Base-by-base conservation (phyloP, 2,888 invertebrate species). In the Lithophane ornitopus region DNA sequence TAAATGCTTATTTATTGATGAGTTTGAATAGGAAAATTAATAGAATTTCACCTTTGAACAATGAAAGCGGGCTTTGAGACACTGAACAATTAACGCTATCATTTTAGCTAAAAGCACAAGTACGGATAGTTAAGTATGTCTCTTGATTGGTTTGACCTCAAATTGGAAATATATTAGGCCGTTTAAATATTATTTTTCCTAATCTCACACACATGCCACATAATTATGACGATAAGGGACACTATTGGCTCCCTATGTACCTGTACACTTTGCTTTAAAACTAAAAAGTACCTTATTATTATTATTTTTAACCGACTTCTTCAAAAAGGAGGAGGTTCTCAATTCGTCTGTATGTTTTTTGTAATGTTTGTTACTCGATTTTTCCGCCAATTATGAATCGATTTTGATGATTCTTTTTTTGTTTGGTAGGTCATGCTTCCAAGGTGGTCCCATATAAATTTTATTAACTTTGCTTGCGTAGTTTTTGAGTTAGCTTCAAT, bases 1-100 rank as follows among this genome's bases (percentile, higher is more conserved):
- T 83, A 78, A 80, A 67, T 49, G 66, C 19, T 52, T 70, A 82
- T 82, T 56, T 80, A 82, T 66, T 67, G 11, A 65, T 59, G 46
- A 46, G 14, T 41, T 65, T 59, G 61, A 65, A 66, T 66, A 76
- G 49, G 54, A 41, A 77, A 49, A 68, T 54, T 56, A 52, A n/a
- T 56, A 52, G 34, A 39, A 61, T 61, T 73, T 9, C 19, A 54
- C 16, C n/a, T 26, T 16, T 34, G 34, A 46, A 54, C 12, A 59
- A 52, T 12, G 59, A 80, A 73, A 73, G 56, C 46, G 14, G 26
- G 2, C 3, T 49, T 26, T 70, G 28, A 62, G 2, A 63, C 7
- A 26, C 8, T 26, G 4, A 52, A 28, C 19, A 56, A 34, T 46
- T n/a, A 46, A 34, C 7, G 12, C n/a, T 63, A 12, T 34, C n/a